Evolutionary conservation across 2,888 invertebrate species (phyloP).

Genomic region (Erebia aethiops): DNA sequence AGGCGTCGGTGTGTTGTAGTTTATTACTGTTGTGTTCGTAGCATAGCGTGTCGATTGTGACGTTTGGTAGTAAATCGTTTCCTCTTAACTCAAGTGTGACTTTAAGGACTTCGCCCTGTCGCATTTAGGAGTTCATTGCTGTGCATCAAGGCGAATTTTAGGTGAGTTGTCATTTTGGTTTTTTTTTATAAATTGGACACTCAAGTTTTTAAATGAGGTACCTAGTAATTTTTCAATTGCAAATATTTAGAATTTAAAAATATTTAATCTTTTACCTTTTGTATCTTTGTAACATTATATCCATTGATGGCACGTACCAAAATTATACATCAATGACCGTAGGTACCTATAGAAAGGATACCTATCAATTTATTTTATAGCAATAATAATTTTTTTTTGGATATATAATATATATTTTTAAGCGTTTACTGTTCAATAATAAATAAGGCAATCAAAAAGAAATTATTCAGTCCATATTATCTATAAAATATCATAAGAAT

Average conservation of each 20-base stretch:
- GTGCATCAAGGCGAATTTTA: constrained; percentile 22
- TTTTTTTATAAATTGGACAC: background rate
- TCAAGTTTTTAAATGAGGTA: background rate
- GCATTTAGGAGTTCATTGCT: constrained; percentile 50
- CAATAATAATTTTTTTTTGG: no score
- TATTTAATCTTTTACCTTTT: no score
- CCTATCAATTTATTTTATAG: no score
- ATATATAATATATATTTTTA: no score
- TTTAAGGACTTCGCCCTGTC: constrained; percentile 64
- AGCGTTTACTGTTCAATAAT: background rate
- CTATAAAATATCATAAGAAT: background rate
- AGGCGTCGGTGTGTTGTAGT: constrained; percentile 80
- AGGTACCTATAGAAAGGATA: no score
- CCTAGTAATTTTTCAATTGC: no score
- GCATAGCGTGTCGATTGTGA: constrained; percentile 70
- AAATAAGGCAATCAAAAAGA: background rate
- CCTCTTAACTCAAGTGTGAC: constrained; percentile 61
- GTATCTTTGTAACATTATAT: no score
- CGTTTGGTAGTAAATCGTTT: constrained; percentile 62
- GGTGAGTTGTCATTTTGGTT: constrained; percentile 23
- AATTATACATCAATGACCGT: no score
- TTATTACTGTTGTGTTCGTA: constrained; percentile 72
- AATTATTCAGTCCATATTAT: background rate
- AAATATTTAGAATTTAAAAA: no score
- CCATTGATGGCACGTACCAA: no score